phyloP scores from a whole-genome alignment of 2,888 invertebrate genomes.

The Cheiracanthium punctorium region DNA sequence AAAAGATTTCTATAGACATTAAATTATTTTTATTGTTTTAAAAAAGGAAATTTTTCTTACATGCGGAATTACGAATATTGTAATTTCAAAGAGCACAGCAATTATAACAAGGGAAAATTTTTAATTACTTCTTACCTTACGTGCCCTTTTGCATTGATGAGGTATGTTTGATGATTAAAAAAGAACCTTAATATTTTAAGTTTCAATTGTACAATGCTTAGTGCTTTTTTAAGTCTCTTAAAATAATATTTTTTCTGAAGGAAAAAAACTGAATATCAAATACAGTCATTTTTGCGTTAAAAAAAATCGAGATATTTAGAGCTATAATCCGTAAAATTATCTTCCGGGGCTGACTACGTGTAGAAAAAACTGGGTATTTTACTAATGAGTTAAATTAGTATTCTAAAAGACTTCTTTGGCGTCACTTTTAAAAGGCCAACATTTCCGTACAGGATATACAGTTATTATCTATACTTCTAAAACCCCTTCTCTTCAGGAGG shows the following conservation, averaged over 20 bases:
- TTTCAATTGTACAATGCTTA: background rate
- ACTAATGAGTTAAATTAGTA: constrained; percentile 15
- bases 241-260: background rate
- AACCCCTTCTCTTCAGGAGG: constrained; percentile 10
- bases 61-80: no score
- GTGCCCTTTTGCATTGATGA: no score
- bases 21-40: no score
- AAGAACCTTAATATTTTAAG: background rate
- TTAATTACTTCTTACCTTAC: no score
- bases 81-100: no score
- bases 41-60: no score
- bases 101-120: no score
- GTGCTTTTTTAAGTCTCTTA: background rate
- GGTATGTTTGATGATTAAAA: background rate
- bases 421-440: constrained; percentile 18
- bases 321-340: constrained; percentile 1
- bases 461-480: constrained; percentile 20
- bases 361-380: background rate
- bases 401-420: constrained; percentile 10
- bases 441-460: constrained; percentile 46
- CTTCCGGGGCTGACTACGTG: background rate
- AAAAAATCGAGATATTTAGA: background rate
- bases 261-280: constrained; percentile 1
- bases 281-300: background rate
- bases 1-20: no score